phyloP scores from a whole-genome alignment of 2,797 vertebrate species.

The Catharus ustulatus region DNA sequence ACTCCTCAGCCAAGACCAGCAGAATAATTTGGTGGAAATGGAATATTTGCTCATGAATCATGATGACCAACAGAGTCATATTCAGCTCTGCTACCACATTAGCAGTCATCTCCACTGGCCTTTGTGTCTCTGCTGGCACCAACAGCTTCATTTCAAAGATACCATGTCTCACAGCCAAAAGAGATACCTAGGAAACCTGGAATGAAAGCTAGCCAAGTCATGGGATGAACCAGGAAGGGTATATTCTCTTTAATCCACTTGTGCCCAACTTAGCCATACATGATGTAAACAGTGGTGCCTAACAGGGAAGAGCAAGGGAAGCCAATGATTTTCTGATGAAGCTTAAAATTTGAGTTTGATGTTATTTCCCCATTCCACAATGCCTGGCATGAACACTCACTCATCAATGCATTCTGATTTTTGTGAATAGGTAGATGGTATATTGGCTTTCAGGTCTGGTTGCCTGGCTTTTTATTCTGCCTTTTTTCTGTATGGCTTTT shows the following conservation, averaged over 20 bases:
- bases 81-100: not conserved
- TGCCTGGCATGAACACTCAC: not conserved
- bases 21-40: not conserved
- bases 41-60: not conserved
- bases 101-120: not conserved
- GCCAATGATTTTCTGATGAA: not conserved
- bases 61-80: not conserved
- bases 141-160: not conserved
- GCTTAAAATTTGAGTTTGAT: not conserved
- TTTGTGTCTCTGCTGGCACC: not conserved
- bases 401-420: not conserved
- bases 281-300: not conserved
- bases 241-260: not conserved
- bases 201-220: fast-evolving
- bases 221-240: not conserved
- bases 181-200: not conserved
- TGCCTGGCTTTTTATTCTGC: not conserved
- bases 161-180: not conserved
- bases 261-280: not conserved
- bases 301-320: not conserved
- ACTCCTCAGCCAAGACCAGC: not conserved
- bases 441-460: not conserved
- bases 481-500: not conserved
- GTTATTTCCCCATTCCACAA: not conserved
- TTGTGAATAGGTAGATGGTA: not conserved